Conservation (phyloP, 2,888 invertebrate species). For the Labia minor region DNA sequence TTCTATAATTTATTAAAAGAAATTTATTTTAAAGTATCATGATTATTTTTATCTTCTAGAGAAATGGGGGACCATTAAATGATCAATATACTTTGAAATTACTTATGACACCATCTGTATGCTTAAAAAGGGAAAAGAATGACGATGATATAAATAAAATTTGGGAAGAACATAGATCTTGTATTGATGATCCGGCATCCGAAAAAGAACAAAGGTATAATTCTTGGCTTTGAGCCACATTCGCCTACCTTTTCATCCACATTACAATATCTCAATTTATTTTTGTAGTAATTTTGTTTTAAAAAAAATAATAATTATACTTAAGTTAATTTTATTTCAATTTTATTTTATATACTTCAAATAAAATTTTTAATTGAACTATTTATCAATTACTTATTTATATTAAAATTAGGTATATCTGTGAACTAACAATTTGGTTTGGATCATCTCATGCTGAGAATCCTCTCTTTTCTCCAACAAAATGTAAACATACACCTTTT, state of each 20-base stretch:
- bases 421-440: background rate
- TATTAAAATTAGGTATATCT: constrained; percentile 13
- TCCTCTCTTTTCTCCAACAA: background rate
- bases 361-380: too few relatives aligned
- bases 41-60: background rate
- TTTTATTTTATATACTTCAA: too few relatives aligned
- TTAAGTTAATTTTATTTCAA: too few relatives aligned
- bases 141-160: constrained; percentile 16
- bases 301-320: too few relatives aligned
- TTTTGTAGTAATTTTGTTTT: too few relatives aligned
- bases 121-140: constrained; percentile 21
- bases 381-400: too few relatives aligned
- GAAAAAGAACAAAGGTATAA: too few relatives aligned
- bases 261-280: too few relatives aligned
- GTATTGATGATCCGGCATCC: constrained; percentile 32
- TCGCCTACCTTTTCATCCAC: too few relatives aligned
- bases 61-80: background rate
- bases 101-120: constrained; percentile 23
- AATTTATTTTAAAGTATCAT: too few relatives aligned
- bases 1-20: too few relatives aligned
- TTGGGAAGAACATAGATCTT: constrained; percentile 37
- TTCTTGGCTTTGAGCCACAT: too few relatives aligned
- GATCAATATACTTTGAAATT: constrained; percentile 19
- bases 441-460: background rate
- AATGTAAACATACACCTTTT: background rate